A percentile compares a stretch with the other conserved stretches of the same genome.
These are phyloP conservation scores for Drosophila ogumai DNA, from an alignment of 1,140 invertebrate genomes.

Conservation along the genomic window DNA sequence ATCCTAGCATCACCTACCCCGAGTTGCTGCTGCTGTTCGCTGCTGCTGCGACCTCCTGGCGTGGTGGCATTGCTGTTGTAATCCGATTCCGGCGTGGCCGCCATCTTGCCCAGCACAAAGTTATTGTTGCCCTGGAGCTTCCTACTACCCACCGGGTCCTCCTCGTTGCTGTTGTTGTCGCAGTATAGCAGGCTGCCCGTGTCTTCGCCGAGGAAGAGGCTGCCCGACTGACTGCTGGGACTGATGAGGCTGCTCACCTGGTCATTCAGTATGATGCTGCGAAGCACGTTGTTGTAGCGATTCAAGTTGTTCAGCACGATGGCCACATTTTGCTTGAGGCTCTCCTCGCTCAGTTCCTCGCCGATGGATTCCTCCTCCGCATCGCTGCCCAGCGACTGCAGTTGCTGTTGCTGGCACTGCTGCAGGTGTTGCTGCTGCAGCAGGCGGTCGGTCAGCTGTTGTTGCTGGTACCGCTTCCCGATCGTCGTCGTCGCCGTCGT, in stretches of 20 bases:
- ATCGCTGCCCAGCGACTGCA: slow-evolving; percentile 58
- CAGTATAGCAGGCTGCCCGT: slow-evolving; percentile 34
- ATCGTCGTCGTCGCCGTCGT: slow-evolving; percentile 51
- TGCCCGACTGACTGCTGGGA: slow-evolving; percentile 38
- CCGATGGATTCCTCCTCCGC: slow-evolving; percentile 37
- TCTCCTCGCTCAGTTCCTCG: slow-evolving; percentile 84
- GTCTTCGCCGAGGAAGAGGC: slow-evolving; percentile 55
- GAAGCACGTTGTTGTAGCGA: slow-evolving; percentile 80
- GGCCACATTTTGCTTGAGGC: slow-evolving; percentile 84
- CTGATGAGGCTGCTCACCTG: slow-evolving; percentile 68
- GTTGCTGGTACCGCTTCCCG: slow-evolving; percentile 73
- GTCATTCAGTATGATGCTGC: slow-evolving; percentile 83
- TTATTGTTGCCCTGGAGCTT: slow-evolving; percentile 44
- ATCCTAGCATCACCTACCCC: slow-evolving; percentile 75
- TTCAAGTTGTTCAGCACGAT: slow-evolving; percentile 84
- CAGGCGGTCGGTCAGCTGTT: slow-evolving; percentile 81
- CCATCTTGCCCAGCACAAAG: slow-evolving; percentile 56
- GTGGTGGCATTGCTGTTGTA: slow-evolving; percentile 87
- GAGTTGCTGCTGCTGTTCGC: slow-evolving; percentile 59
- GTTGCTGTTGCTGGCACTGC: slow-evolving; percentile 75
- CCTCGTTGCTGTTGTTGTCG: slow-evolving; percentile 38
- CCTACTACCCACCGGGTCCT: slow-evolving; percentile 7
- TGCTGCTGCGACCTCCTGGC: slow-evolving; percentile 64
- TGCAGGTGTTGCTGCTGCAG: slow-evolving; percentile 80
- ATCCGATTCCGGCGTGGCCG: slow-evolving; percentile 87